Base-by-base conservation (phyloP, 2,113 vertebrate genomes). In the Rhabdomys dilectus region DNA sequence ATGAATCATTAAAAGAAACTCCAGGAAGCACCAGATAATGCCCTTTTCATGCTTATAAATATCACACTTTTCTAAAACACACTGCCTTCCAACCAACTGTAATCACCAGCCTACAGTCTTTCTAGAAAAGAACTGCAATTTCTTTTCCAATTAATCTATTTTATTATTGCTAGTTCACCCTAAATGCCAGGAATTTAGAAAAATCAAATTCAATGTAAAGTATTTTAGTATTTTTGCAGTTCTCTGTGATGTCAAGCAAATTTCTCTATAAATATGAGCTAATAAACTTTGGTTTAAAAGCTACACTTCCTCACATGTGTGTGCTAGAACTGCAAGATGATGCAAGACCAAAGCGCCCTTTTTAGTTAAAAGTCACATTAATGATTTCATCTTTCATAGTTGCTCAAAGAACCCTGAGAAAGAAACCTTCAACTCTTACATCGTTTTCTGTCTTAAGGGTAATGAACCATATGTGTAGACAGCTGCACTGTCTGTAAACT, bases 401-500 rank as follows among this genome's bases (percentile, higher is more conserved):
- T 98, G 86, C 95, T 97, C 98, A 97, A 98, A 98, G 98, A 98
- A 98, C 98, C 97, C 97, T 93, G 96, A 98, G 98, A 99, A 99
- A 98, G 97, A 98, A 99, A 98, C 98, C 98, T 99, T 99, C 98
- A 98, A 98, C 98, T 99, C 97, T 98, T 98, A 98, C 98, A 99
- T 98, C 1, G 98, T 98, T 97, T 98, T 98, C 98, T 98, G 98
- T 98, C 98, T 98, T 98, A 91, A 97, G 98, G 98, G 98, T 98
- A 99, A 99, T 98, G 99, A 99, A 98, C 98, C 99, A 98, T 99
- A 98, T 98, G 98, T 84, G 96, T 98, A 98, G 98, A 98, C 99
- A 97, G 97, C 97, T 98, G 97, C 93, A 96, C 97, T 97, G 95
- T 97, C 97, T 97, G 97, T 97, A 98, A 97, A 97, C 97, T 96